Base-by-base conservation (phyloP, 2,113 vertebrate genomes). In the Syngnathoides biaculeatus region DNA sequence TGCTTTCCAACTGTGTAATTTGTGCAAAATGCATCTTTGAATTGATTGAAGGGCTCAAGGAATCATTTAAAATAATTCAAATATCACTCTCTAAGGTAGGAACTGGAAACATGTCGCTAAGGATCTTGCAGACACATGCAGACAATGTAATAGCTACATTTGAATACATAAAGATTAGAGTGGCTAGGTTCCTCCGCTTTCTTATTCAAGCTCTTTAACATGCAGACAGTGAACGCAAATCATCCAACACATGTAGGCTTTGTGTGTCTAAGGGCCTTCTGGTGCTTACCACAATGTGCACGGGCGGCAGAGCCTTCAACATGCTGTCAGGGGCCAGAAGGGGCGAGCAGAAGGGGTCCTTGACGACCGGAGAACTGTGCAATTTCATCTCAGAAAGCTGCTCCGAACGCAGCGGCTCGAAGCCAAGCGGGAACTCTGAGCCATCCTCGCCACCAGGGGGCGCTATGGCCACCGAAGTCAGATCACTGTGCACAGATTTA, bases 291-390 rank as follows among this genome's bases (percentile, higher is more conserved):
- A 93, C 92, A 35, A 93, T 78, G 72, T 93, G 91, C 20, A 92
- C 8, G 24, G 92, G 87, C 4, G 89, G 90, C 72, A 93, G 86
- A 12, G 91, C 92, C 70, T 75, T 87, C 24, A 90, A 65, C 91
- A 92, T 87, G 84, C 83, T 91, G 80, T 95, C 93, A 0, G 88
- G 90, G 38, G 92, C 93, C 78, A 89, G 89, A 57, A 97, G 87
- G 0, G 92, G 95, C 2, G 89, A 92, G 81, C 95, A 94, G 87
- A 92, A 95, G 22, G 95, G 88, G 78, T 97, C 94, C 75, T 91
- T 92, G 71, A 91, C 86, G 56, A 96, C 89, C 26, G 94, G 92
- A 0, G 92, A 92, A 0, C 60, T 91, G 64, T 91, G 74, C 52
- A 95, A 19, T 38, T 65, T 90, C 85, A 95, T 91, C 30, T 91